Evolutionary conservation across 2,797 vertebrate genomes (phyloP), one percentile per base, ranked within the genome.

Genomic region (Poliocrania exsul): DNA sequence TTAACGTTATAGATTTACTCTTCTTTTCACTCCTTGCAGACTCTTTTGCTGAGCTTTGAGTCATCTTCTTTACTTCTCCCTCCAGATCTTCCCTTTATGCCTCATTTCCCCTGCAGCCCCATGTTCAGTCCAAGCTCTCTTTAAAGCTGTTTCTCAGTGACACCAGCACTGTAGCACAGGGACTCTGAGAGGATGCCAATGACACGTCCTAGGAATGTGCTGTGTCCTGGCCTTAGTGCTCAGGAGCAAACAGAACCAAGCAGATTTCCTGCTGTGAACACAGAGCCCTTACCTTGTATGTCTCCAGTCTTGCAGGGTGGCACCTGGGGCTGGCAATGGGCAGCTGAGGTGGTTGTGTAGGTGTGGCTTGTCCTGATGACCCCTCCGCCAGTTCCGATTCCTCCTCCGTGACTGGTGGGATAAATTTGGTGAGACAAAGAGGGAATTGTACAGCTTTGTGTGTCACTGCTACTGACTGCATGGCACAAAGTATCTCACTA

Each of bases 251-350:
- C 50, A 15, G 20, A 21, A 29, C 38, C 16, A 47, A 3, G 2
- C 8, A 6, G 25, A 47, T 75, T 42, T 58, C 11, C 26, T 16
- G 26, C 8, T 8, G 16, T 13, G 56, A 16, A 31, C 47, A 5
- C 2, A 0, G 0, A 0, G 28, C 31, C 51, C 90, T 95, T 88
- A 97, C 97, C 96, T 94, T 97, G 96, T 71, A 92, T 81, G 13
- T 97, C 96, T 58, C 87, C 90, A 0, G 92, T 85, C 71, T 95
- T 93, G 95, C 93, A 95, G 86, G 94, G 67, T 0, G 93, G 31
- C 31, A 96, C 95, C 14, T 95, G 96, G 85, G 95, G n/a, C 94
- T 95, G 96, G 95, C 96, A 96, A 25, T 93, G 92, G 71, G 88
- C 90, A 29, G 92, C 24, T 24, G 97, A 28, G 31, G 79, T 89